These are phyloP conservation scores for Venustaconcha ellipsiformis DNA, from an alignment of 1,140 invertebrate species.

Conservation along the genomic window DNA sequence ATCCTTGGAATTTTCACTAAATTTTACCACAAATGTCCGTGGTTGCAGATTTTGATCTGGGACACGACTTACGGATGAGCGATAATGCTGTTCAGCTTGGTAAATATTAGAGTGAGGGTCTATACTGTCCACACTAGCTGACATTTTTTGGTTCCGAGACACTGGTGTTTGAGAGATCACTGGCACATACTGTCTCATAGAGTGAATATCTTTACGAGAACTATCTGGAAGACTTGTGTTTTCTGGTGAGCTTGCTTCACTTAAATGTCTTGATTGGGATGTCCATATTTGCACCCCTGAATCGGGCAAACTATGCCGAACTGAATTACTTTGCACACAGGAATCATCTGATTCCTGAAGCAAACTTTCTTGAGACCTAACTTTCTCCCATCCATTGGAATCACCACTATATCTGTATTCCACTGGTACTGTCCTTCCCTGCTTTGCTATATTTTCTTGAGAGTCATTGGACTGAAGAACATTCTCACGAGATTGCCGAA, in stretches of 20 bases:
- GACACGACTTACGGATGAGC: conserved; percentile 33
- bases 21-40: conserved; percentile 48
- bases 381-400: conserved; percentile 22
- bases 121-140: conserved; percentile 51
- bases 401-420: conserved; percentile 37
- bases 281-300: conserved; percentile 32
- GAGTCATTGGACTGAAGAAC: conserved; percentile 47
- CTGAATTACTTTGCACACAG: conserved; percentile 1
- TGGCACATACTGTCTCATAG: conserved; percentile 50
- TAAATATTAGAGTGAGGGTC: conserved; percentile 37
- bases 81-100: conserved; percentile 34
- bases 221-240: neutral
- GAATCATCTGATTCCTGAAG: conserved; percentile 5
- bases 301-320: conserved; percentile 47
- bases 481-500: conserved; percentile 34
- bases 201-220: conserved; percentile 9
- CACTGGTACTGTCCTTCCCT: conserved; percentile 38
- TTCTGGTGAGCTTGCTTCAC: conserved; percentile 23
- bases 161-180: conserved; percentile 30
- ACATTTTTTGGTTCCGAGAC: conserved; percentile 34
- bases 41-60: conserved; percentile 30
- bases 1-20: conserved; percentile 32
- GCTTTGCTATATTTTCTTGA: conserved; percentile 43
- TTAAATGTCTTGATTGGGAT: conserved; percentile 3
- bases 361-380: conserved; percentile 33